Conservation (phyloP, 2,113 vertebrate species). For the Aix galericulata region DNA sequence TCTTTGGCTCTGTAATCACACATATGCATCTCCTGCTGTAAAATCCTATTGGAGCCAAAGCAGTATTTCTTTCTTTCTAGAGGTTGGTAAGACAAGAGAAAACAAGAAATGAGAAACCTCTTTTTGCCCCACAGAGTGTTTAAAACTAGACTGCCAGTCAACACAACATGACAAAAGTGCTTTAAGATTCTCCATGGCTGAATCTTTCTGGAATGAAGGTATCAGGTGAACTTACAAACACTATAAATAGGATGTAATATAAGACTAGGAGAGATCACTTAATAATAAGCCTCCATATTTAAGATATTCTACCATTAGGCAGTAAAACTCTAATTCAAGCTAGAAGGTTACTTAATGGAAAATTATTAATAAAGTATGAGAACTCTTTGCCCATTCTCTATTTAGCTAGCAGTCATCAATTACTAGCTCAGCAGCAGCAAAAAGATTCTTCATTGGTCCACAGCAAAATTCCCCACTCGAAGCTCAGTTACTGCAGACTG, state of each 20-base stretch:
- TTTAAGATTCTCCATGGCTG: neutral
- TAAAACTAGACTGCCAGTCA: neutral
- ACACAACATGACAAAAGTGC: neutral
- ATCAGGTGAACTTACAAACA: neutral
- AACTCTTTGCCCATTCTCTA: neutral
- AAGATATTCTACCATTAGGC: neutral
- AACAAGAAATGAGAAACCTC: neutral
- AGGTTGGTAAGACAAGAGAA: neutral
- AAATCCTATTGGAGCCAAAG: neutral
- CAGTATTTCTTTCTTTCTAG: neutral
- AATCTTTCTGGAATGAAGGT: neutral
- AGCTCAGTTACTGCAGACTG: neutral
- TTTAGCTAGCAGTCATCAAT: neutral
- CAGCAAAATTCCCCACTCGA: neutral
- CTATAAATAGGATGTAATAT: neutral
- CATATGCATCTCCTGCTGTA: neutral
- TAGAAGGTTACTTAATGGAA: neutral
- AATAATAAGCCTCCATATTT: neutral
- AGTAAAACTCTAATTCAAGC: neutral
- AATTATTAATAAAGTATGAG: neutral
- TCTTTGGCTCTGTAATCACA: neutral
- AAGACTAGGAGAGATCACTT: neutral
- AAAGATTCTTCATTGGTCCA: neutral
- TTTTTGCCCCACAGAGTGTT: neutral
- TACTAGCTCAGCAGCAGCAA: neutral